A percentile compares a stretch with the other conserved stretches of the same genome.
Conservation (phyloP, 2,113 vertebrate species). For the Sceloporus tristichus region DNA sequence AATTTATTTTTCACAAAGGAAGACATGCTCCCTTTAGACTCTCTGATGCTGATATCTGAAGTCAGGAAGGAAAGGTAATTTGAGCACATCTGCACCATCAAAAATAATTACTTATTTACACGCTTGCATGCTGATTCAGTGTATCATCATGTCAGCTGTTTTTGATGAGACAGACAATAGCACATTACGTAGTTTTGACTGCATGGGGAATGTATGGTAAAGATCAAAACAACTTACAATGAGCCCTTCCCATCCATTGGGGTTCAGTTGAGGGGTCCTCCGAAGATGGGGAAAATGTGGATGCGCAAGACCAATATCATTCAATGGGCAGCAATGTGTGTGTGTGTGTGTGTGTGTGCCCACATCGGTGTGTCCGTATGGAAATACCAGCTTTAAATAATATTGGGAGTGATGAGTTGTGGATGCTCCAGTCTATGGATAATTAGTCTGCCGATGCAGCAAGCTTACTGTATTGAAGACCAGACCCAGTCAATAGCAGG, state of each 20-base stretch:
- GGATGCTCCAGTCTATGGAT: background rate
- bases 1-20: constrained; percentile 68
- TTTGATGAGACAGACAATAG: constrained; percentile 49
- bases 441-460: too few relatives aligned
- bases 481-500: background rate
- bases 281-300: too few relatives aligned
- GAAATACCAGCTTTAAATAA: too few relatives aligned
- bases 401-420: too few relatives aligned
- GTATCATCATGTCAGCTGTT: constrained; percentile 53
- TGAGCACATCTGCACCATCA: constrained; percentile 64
- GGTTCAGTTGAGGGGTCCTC: too few relatives aligned
- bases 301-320: too few relatives aligned
- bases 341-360: too few relatives aligned
- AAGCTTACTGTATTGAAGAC: too few relatives aligned
- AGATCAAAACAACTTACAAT: background rate
- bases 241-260: too few relatives aligned
- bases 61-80: constrained; percentile 63
- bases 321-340: too few relatives aligned
- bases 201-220: constrained; percentile 18
- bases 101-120: constrained; percentile 58
- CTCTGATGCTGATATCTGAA: constrained; percentile 60
- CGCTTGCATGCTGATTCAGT: constrained; percentile 63
- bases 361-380: too few relatives aligned
- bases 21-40: constrained; percentile 57
- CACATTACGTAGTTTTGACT: background rate